These are phyloP conservation scores for Morelia viridis DNA, from an alignment of 2,797 vertebrate species.

Conservation along the genomic window DNA sequence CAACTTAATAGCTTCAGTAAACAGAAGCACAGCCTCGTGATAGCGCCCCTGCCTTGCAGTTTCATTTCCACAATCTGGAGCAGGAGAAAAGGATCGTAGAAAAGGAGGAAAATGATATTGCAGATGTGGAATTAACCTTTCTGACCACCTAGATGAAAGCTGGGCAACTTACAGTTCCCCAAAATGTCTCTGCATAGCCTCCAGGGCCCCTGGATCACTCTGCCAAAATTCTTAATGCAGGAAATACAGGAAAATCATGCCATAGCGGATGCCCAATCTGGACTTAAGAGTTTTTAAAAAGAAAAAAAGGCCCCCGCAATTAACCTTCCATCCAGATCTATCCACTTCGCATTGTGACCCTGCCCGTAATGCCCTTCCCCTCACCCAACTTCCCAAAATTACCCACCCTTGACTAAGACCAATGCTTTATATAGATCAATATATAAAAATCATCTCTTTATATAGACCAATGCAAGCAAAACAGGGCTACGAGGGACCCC, in stretches of 20 bases:
- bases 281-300: background rate
- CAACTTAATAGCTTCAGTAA: conserved; percentile 81
- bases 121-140: accelerated
- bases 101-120: background rate
- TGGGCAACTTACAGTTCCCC: accelerated
- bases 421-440: too few relatives aligned
- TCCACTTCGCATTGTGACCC: background rate
- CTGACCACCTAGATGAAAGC: accelerated
- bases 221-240: background rate
- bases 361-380: background rate
- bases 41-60: conserved; percentile 73
- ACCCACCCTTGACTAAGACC: background rate
- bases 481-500: background rate
- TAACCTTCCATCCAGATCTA: background rate
- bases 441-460: too few relatives aligned
- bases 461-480: background rate
- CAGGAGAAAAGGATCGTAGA: background rate
- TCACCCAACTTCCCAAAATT: accelerated
- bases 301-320: background rate
- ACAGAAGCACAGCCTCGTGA: conserved; percentile 74
- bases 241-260: background rate
- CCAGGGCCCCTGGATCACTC: background rate
- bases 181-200: background rate
- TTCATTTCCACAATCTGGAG: conserved; percentile 74
- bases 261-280: background rate